Conservation (phyloP, 2,113 vertebrate species). For the Upupa epops region DNA sequence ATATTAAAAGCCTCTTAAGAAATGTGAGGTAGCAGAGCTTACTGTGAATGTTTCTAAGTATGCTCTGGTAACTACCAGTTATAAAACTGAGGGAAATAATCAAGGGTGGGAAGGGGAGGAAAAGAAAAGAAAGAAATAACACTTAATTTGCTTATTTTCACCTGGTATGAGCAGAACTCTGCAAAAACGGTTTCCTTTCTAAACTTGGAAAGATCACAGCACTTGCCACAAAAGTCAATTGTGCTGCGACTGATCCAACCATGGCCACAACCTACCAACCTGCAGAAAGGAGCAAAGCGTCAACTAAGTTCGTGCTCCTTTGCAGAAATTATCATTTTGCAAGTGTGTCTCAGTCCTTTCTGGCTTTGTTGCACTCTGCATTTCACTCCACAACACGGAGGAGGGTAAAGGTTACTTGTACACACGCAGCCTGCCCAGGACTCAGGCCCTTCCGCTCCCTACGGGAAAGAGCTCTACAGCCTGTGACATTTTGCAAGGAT, state of each 20-base stretch:
- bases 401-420: not conserved
- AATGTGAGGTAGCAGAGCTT: not conserved
- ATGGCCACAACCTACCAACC: not conserved
- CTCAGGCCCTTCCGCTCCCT: not conserved
- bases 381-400: not conserved
- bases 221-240: not conserved
- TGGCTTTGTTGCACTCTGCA: not conserved
- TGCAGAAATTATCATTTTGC: not conserved
- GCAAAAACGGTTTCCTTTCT: not conserved
- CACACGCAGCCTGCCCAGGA: not conserved
- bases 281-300: not conserved
- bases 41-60: not conserved
- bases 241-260: not conserved
- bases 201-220: not conserved
- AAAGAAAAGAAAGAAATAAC: not conserved
- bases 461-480: not conserved
- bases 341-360: not conserved
- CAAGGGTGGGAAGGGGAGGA: fast-evolving
- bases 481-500: not conserved
- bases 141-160: not conserved
- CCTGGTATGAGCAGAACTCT: not conserved
- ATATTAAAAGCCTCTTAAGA: not conserved
- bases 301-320: not conserved
- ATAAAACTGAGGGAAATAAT: not conserved
- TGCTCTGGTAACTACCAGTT: not conserved